These are phyloP conservation scores for Forbesichthys papilliferus DNA, from an alignment of 2,113 vertebrate genomes.

Conservation along the genomic window DNA sequence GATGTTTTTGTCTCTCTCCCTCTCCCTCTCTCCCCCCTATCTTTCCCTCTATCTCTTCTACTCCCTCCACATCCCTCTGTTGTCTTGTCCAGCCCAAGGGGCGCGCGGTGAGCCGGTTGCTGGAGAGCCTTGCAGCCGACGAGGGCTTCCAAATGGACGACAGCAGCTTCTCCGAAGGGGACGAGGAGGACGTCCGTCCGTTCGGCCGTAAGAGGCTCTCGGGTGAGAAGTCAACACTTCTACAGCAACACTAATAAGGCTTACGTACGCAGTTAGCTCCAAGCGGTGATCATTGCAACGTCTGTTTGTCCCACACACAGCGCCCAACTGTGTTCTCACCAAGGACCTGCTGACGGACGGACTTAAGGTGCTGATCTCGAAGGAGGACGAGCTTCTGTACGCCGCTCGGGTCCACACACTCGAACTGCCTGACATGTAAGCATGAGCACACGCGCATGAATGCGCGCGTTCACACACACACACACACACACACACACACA, in stretches of 20 bases:
- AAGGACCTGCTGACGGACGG: constrained; percentile 89
- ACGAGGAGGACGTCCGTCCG: constrained; percentile 66
- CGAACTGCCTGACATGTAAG: constrained; percentile 91
- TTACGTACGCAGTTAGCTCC: not conserved
- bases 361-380: constrained; percentile 89
- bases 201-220: constrained; percentile 52
- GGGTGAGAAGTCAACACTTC: constrained; percentile 34
- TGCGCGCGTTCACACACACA: not conserved
- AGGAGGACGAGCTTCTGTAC: constrained; percentile 92
- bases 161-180: constrained; percentile 92
- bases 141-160: constrained; percentile 88
- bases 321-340: constrained; percentile 82
- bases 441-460: not conserved
- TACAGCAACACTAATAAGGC: not conserved
- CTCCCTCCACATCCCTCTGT: not conserved
- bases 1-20: constrained; percentile 10
- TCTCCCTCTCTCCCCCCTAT: constrained; percentile 2
- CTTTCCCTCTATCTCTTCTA: not conserved
- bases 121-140: constrained; percentile 90
- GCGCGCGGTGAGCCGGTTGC: constrained; percentile 87
- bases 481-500: constrained; percentile 3
- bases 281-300: constrained; percentile 11
- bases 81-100: constrained; percentile 78
- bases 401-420: constrained; percentile 87
- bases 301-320: constrained; percentile 46